phyloP scores from a whole-genome alignment of 2,888 invertebrate species.

The Sesia apiformis region DNA sequence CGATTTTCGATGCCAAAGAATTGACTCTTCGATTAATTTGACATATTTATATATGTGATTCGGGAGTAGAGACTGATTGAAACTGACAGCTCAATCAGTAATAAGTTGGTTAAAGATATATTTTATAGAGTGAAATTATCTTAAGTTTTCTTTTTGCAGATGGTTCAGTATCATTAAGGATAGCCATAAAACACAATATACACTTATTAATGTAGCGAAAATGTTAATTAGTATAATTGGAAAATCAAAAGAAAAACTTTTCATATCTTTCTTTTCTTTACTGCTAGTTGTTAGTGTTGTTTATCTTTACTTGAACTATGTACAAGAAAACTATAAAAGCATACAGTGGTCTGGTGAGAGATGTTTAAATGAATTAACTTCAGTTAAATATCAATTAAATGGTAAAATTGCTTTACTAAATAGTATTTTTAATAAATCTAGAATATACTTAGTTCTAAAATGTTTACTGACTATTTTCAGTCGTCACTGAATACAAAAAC shows the following conservation, averaged over 20 bases:
- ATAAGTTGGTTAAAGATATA: too few species aligned
- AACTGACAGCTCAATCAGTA: too few species aligned
- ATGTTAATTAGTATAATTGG: conserved; percentile 20
- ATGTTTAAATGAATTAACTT: conserved; percentile 45
- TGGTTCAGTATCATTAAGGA: too few species aligned
- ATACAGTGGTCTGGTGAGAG: conserved; percentile 36
- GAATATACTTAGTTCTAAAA: background rate
- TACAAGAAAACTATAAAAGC: conserved; percentile 34
- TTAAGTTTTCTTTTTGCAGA: too few species aligned
- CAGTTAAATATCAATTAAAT: conserved; percentile 50
- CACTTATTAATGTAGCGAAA: background rate
- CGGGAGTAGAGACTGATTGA: too few species aligned
- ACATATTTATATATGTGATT: too few species aligned
- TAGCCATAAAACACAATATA: too few species aligned
- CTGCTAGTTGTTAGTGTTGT: conserved; percentile 21
- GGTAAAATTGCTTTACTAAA: conserved; percentile 21
- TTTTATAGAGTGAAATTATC: too few species aligned
- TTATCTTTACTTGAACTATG: conserved; percentile 38
- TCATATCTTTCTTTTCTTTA: conserved; percentile 23
- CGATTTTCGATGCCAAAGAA: too few species aligned
- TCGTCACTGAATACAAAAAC: conserved; percentile 56
- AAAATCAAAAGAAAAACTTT: conserved; percentile 26
- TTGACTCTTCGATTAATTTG: too few species aligned
- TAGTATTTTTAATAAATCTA: background rate
- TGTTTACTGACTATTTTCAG: conserved; percentile 24